Evolutionary conservation across 2,888 invertebrate species (phyloP).

Genomic region (Andrena chrysosceles): DNA sequence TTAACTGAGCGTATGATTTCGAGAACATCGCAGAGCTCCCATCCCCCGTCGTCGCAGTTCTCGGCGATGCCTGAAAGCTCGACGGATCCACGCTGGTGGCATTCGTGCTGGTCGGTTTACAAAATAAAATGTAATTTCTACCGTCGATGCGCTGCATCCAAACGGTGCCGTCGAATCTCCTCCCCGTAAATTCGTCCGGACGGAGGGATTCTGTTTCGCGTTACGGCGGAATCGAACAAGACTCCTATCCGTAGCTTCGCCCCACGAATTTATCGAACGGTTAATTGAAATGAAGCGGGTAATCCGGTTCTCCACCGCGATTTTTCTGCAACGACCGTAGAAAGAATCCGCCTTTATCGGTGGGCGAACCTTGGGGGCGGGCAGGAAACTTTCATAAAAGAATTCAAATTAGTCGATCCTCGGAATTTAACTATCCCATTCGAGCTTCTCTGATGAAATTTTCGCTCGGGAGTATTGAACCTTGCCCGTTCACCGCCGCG

Average conservation of each 20-base stretch:
- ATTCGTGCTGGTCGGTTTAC: neutral
- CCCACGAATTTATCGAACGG: constrained; percentile 47
- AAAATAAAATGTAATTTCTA: constrained; percentile 6
- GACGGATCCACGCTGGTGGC: neutral
- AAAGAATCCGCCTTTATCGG: constrained; percentile 62
- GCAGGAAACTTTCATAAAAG: constrained; percentile 69
- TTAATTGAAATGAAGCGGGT: constrained; percentile 58
- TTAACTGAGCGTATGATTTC: constrained; percentile 52
- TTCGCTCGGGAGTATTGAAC: constrained; percentile 70
- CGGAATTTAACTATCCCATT: constrained; percentile 72
- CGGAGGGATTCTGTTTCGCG: constrained; percentile 16
- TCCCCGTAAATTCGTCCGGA: constrained; percentile 3
- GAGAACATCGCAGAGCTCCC: constrained; percentile 13
- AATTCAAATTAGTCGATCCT: constrained; percentile 73
- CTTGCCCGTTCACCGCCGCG: constrained; percentile 14
- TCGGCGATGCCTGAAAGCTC: neutral
- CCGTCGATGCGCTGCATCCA: neutral
- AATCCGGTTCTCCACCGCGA: constrained; percentile 37
- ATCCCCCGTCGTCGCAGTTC: neutral
- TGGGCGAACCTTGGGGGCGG: constrained; percentile 37
- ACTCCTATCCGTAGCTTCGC: constrained; percentile 20
- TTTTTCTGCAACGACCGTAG: constrained; percentile 26
- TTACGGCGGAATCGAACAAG: constrained; percentile 1
- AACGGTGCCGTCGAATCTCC: constrained; percentile 6
- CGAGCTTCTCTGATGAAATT: constrained; percentile 69